Evolutionary conservation across 2,888 invertebrate genomes (phyloP), one percentile per base, ranked within the genome.

Genomic region (Drepanosiphum platanoidis): DNA sequence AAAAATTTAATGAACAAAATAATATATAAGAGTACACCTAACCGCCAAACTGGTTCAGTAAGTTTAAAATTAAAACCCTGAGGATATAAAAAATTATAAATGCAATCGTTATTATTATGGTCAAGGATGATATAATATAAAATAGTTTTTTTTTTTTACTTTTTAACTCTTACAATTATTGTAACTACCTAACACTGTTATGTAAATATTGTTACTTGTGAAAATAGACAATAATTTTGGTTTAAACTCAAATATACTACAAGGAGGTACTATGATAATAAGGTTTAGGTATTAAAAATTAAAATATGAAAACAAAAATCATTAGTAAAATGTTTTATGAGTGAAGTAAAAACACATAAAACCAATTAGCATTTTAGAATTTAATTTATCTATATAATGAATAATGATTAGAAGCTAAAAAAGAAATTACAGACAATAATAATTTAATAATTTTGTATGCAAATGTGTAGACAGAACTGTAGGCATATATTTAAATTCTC

Each of bases 121-220:
- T 78, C 66, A 68, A 78, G 34, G 52, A 68, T 68, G 36, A 27
- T 79, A 27, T 68, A 61, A 27, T 79, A 27, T 68, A 77, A 30
- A 36, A 46, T 52, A 32, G 22, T 36, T 70, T 0, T n/a, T 32
- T 39, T 39, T n/a, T 27, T 39, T 52, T 22, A 82, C 27, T 81
- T 46, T 39, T 15, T n/a, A n/a, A n/a, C n/a, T 74, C 15, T 18
- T 8, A 27, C 13, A 46, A 74, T 32, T 72, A 18, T n/a, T n/a
- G n/a, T n/a, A 18, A 52, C 4, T 22, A 52, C 18, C 52, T 18
- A 52, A 52, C 0, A n/a, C n/a, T n/a, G n/a, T n/a, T n/a, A n/a
- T n/a, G n/a, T n/a, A n/a, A n/a, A 3, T 52, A 52, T 52, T 22
- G 1, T 18, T n/a, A n/a, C n/a, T n/a, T n/a, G n/a, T n/a, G n/a